A percentile compares a stretch with the other conserved stretches of the same genome.
phyloP scores from a whole-genome alignment of 2,888 invertebrate species.

The Slavum lentiscoides region DNA sequence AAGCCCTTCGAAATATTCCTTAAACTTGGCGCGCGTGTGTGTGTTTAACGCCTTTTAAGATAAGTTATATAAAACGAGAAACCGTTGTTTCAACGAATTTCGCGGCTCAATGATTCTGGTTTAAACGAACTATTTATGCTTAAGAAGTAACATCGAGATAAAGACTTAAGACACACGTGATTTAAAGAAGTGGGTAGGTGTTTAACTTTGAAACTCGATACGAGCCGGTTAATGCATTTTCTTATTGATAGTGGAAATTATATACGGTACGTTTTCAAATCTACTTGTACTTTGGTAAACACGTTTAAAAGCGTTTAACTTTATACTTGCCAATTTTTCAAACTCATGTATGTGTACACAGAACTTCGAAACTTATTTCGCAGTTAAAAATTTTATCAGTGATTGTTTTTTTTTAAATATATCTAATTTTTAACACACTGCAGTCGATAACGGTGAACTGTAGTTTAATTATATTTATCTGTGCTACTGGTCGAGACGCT shows the following conservation, averaged over 20 bases:
- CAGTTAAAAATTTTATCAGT: too few relatives aligned
- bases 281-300: too few relatives aligned
- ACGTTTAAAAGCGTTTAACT: too few relatives aligned
- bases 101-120: neutral
- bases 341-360: too few relatives aligned
- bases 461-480: neutral
- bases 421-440: too few relatives aligned
- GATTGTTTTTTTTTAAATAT: too few relatives aligned
- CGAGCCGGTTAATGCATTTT: neutral
- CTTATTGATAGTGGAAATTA: too few relatives aligned
- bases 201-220: conserved; percentile 14
- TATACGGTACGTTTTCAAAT: too few relatives aligned
- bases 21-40: neutral
- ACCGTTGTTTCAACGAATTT: conserved; percentile 4
- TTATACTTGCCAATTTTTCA: too few relatives aligned
- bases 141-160: neutral
- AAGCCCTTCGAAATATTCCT: neutral
- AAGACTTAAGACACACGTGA: neutral
- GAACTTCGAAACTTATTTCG: too few relatives aligned
- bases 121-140: neutral
- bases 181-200: neutral
- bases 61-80: conserved; percentile 14
- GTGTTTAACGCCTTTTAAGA: neutral
- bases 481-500: too few relatives aligned
- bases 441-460: neutral